These are phyloP conservation scores for zebrafish (Danio rerio) DNA, from an alignment of 2,113 vertebrate genomes.

Conservation along the genomic window DNA sequence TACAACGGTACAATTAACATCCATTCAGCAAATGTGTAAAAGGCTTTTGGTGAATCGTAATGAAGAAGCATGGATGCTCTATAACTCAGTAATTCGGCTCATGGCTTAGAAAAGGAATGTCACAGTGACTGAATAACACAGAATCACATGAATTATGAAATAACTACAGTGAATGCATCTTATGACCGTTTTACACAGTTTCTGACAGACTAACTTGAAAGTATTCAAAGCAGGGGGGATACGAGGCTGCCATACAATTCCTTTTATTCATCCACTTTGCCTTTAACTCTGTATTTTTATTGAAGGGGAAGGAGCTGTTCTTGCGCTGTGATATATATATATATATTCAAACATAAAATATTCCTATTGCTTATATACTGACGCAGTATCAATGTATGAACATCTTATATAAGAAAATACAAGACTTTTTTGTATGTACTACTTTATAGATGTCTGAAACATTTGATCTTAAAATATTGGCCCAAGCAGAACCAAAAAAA, in stretches of 20 bases:
- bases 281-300: not conserved
- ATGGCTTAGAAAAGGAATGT: slow-evolving; percentile 32
- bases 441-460: not conserved
- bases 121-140: not conserved
- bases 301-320: not conserved
- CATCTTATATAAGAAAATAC: not conserved
- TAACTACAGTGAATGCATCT: slow-evolving; percentile 26
- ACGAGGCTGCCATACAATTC: not conserved
- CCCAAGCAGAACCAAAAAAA: too few relatives aligned
- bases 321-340: not conserved
- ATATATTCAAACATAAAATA: not conserved
- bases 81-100: slow-evolving; percentile 26
- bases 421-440: not conserved
- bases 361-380: not conserved
- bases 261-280: not conserved
- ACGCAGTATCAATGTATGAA: not conserved
- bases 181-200: not conserved
- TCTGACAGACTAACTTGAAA: slow-evolving; percentile 10
- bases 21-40: slow-evolving; percentile 45
- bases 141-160: slow-evolving; percentile 39
- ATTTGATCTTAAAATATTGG: too few relatives aligned
- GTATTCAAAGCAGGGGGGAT: not conserved
- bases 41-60: slow-evolving; percentile 28
- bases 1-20: slow-evolving; percentile 48
- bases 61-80: slow-evolving; percentile 12